phyloP scores from a whole-genome alignment of 2,797 vertebrate genomes.

The Chelidonichthys spinosus region DNA sequence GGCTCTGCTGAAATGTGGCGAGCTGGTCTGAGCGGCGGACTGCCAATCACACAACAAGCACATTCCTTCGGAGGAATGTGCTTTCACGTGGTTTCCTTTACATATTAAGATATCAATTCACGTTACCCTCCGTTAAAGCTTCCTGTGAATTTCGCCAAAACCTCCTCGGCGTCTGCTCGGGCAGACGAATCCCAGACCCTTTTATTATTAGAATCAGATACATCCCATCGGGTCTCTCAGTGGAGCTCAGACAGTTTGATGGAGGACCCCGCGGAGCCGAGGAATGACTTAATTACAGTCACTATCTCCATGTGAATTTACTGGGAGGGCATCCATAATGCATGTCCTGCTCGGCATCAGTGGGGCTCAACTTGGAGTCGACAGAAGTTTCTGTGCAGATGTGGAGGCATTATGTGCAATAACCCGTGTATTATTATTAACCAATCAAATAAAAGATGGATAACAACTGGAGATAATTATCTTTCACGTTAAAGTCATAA shows the following conservation, averaged over 20 bases:
- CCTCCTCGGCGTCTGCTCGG: slow-evolving; percentile 31
- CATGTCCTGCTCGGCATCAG: slow-evolving; percentile 57
- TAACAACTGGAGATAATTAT: too few relatives aligned
- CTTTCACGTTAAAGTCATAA: too few relatives aligned
- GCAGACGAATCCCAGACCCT: slow-evolving; percentile 40
- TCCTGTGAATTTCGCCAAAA: slow-evolving; percentile 35
- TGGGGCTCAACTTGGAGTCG: slow-evolving; percentile 45
- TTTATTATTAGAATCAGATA: slow-evolving; percentile 68
- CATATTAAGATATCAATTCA: slow-evolving; percentile 41
- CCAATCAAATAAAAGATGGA: too few relatives aligned
- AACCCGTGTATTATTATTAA: not conserved
- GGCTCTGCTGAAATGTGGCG: slow-evolving; percentile 35
- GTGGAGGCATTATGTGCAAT: not conserved
- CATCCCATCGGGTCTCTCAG: slow-evolving; percentile 63
- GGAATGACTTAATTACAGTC: slow-evolving; percentile 75
- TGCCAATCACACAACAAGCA: slow-evolving; percentile 21
- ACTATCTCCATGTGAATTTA: slow-evolving; percentile 65
- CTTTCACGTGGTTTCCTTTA: slow-evolving; percentile 25
- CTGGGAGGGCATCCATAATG: slow-evolving; percentile 68
- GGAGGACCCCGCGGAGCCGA: slow-evolving; percentile 57
- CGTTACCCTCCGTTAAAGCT: slow-evolving; percentile 28
- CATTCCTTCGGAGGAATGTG: slow-evolving; percentile 16
- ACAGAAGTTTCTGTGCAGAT: slow-evolving; percentile 27
- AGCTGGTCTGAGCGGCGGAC: slow-evolving; percentile 12
- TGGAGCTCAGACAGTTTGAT: slow-evolving; percentile 70